Evolutionary conservation across 1,140 invertebrate genomes (phyloP).

Genomic region (Euura saliciscinereae): DNA sequence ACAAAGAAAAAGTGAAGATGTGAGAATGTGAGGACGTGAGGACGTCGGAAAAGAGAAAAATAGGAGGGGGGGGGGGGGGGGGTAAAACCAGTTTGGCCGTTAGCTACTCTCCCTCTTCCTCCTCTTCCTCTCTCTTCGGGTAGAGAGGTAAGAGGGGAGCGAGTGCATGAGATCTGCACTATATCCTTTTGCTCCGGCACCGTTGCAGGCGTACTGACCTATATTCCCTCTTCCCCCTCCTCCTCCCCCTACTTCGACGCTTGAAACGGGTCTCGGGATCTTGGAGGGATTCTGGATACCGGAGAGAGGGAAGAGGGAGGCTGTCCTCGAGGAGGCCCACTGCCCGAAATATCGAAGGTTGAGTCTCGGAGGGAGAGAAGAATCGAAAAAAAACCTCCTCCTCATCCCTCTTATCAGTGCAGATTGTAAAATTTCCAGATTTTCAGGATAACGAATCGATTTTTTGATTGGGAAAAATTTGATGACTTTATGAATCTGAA

Average conservation of each 20-base stretch:
- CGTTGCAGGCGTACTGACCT: conserved; percentile 56
- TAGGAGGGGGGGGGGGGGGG: conserved; percentile 29
- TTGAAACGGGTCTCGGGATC: not conserved
- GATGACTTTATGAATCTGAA: too few species aligned
- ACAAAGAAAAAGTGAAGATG: conserved; percentile 3
- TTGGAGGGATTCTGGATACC: too few species aligned
- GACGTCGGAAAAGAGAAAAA: not conserved
- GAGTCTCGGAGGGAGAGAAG: too few species aligned
- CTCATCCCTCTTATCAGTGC: too few species aligned
- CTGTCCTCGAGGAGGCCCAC: not conserved
- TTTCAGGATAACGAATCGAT: too few species aligned
- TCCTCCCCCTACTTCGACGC: not conserved
- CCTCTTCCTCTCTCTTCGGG: not conserved
- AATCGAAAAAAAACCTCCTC: too few species aligned
- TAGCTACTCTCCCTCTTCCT: conserved; percentile 31
- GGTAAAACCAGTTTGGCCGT: conserved; percentile 55
- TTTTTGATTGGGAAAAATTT: too few species aligned
- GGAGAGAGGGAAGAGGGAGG: too few species aligned
- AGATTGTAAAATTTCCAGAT: too few species aligned
- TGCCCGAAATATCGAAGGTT: not conserved
- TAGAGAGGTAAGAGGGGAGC: too few species aligned
- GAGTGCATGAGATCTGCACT: conserved; percentile 14
- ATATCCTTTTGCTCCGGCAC: conserved; percentile 34
- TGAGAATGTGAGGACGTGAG: conserved; percentile 32
- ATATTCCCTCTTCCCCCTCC: conserved; percentile 42